phyloP scores from a whole-genome alignment of 2,888 invertebrate species.

The Pseudeuparius sepicola region DNA sequence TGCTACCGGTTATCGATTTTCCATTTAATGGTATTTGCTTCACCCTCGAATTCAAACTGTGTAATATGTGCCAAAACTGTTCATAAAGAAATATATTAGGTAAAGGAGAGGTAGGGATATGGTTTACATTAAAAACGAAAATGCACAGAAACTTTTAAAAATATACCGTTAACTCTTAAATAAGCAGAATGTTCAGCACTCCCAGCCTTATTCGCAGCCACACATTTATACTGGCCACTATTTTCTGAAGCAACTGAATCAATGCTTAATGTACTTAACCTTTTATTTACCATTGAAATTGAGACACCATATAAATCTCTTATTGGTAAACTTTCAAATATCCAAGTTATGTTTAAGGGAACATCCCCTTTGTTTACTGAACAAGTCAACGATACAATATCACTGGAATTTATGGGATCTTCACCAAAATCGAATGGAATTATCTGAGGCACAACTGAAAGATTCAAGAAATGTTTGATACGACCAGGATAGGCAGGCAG shows the following conservation, averaged over 20 bases:
- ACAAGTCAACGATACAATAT: slow-evolving; percentile 57
- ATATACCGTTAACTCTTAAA: slow-evolving; percentile 56
- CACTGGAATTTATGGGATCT: slow-evolving; percentile 58
- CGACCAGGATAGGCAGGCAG: too few relatives aligned
- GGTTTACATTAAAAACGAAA: not conserved
- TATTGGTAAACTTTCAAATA: slow-evolving; percentile 53
- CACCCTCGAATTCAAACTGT: not conserved
- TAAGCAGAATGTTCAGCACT: slow-evolving; percentile 50
- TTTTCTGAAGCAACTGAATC: slow-evolving; percentile 61
- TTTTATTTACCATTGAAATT: slow-evolving; percentile 39
- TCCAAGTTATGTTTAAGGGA: slow-evolving; percentile 64
- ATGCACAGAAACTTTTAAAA: slow-evolving; percentile 1
- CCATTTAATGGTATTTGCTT: not conserved
- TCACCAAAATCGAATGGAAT: slow-evolving; percentile 38
- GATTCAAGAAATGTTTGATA: too few relatives aligned
- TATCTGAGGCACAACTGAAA: too few relatives aligned
- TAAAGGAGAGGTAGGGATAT: too few relatives aligned
- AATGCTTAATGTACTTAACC: slow-evolving; percentile 58
- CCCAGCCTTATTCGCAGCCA: slow-evolving; percentile 58
- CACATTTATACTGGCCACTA: slow-evolving; percentile 66
- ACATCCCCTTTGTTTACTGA: slow-evolving; percentile 63
- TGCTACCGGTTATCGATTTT: too few relatives aligned
- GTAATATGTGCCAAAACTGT: too few relatives aligned
- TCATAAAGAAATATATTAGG: too few relatives aligned
- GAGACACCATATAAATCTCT: slow-evolving; percentile 29